These are phyloP conservation scores for Notarius lentiginosus DNA, from an alignment of 2,113 vertebrate species.

Conservation along the genomic window DNA sequence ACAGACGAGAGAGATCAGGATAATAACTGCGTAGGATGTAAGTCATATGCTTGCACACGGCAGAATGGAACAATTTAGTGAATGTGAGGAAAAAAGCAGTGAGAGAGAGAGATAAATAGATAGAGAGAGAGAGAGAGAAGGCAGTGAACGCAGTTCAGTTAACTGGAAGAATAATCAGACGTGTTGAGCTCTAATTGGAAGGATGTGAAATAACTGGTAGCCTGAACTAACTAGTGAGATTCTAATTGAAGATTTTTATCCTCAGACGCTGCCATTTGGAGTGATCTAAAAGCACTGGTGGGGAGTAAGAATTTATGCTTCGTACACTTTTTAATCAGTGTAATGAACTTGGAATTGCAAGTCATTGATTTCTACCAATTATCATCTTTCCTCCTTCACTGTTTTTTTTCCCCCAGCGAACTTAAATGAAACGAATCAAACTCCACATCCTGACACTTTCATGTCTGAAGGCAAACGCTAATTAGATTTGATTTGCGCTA, in stretches of 20 bases:
- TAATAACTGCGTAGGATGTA: not conserved
- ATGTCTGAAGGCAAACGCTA: not conserved
- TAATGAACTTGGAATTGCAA: not conserved
- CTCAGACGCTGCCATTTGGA: not conserved
- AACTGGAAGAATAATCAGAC: not conserved
- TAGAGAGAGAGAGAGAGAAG: not conserved
- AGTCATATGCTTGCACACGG: conserved; percentile 23
- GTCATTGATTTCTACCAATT: not conserved
- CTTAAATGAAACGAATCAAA: not conserved
- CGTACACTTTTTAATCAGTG: not conserved
- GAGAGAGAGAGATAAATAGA: not conserved
- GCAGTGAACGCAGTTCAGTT: too few species aligned
- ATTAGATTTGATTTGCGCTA: not conserved
- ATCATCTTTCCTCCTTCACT: not conserved
- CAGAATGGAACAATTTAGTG: conserved; percentile 29
- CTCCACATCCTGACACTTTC: not conserved
- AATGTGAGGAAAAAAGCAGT: not conserved
- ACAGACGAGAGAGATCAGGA: conserved; percentile 1
- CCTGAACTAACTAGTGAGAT: not conserved
- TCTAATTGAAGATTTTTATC: not conserved
- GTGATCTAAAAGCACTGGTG: not conserved
- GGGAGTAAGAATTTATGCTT: not conserved
- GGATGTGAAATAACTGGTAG: not conserved
- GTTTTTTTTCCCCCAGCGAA: not conserved
- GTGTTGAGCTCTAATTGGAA: not conserved